Evolutionary conservation across 2,888 invertebrate genomes (phyloP).

Genomic region (Volucella bombylans): DNA sequence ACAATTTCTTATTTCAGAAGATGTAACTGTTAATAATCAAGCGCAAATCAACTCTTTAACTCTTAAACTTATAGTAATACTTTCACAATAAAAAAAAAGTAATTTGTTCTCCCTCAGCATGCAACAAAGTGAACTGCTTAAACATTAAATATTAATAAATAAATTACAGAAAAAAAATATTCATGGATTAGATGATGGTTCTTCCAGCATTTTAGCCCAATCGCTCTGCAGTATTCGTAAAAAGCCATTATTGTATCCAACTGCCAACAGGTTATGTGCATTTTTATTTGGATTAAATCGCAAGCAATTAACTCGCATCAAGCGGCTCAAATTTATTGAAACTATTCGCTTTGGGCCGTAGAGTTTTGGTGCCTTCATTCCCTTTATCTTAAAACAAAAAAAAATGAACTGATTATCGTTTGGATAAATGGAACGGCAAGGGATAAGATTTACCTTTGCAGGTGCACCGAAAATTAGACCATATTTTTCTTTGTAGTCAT

Average conservation of each 20-base stretch:
- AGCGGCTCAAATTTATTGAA: constrained; percentile 71
- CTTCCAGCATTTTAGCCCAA: background rate
- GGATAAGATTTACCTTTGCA: constrained; percentile 56
- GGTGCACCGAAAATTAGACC: constrained; percentile 78
- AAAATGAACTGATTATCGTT: background rate
- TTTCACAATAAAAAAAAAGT: constrained; percentile 33
- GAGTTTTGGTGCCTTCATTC: constrained; percentile 47
- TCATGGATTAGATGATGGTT: background rate
- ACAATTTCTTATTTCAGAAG: no score
- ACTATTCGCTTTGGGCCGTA: constrained; percentile 74
- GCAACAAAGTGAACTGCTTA: constrained; percentile 11
- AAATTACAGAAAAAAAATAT: constrained; percentile 4
- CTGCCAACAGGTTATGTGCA: constrained; percentile 77
- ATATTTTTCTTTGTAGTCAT: constrained; percentile 77
- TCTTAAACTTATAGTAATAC: constrained; percentile 56
- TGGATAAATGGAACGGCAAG: background rate
- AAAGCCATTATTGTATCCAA: constrained; percentile 81
- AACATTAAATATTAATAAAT: constrained; percentile 44
- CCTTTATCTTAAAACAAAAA: constrained; percentile 5
- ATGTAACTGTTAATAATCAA: no score
- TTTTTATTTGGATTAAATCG: constrained; percentile 79
- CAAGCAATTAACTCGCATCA: constrained; percentile 78
- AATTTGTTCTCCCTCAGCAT: constrained; percentile 13
- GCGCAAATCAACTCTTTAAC: no score
- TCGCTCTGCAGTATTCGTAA: constrained; percentile 76